Percentiles rank a stretch among this genome's conserved stretches.
These are phyloP conservation scores for Lymantria dispar DNA, from an alignment of 2,888 invertebrate genomes.

Conservation along the genomic window DNA sequence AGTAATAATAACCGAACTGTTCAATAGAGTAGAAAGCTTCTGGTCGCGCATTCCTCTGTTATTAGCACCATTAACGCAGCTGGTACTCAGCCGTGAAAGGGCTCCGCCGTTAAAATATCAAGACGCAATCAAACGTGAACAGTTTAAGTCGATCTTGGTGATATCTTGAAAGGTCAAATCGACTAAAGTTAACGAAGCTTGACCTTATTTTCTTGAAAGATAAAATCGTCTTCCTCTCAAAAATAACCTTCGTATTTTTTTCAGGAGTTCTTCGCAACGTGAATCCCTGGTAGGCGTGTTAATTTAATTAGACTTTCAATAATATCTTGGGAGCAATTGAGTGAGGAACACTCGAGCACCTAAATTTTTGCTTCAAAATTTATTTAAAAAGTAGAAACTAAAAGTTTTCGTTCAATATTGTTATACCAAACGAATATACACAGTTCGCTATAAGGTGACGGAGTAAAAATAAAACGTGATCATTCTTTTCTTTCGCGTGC, in stretches of 20 bases:
- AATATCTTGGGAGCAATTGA: too few relatives aligned
- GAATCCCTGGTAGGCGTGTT: neutral
- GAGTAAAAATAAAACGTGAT: too few relatives aligned
- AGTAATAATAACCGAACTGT: slow-evolving; percentile 42
- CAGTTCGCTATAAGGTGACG: too few relatives aligned
- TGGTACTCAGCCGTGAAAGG: slow-evolving; percentile 54
- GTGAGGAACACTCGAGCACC: too few relatives aligned
- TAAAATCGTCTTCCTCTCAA: neutral
- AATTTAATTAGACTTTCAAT: too few relatives aligned
- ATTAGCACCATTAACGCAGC: slow-evolving; percentile 67
- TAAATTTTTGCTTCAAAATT: too few relatives aligned
- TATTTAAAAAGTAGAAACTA: too few relatives aligned
- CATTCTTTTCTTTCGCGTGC: too few relatives aligned
- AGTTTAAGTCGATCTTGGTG: slow-evolving; percentile 2
- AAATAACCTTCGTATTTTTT: neutral
- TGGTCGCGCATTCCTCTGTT: slow-evolving; percentile 50
- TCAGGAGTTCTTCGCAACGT: neutral
- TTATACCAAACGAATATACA: too few relatives aligned
- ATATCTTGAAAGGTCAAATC: slow-evolving; percentile 6
- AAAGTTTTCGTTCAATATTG: too few relatives aligned
- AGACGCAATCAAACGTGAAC: slow-evolving; percentile 29
- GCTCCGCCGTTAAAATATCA: slow-evolving; percentile 33
- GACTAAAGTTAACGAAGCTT: slow-evolving; percentile 5
- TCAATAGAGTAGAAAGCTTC: slow-evolving; percentile 62
- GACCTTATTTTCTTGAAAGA: neutral